Evolutionary conservation across 2,113 vertebrate genomes (phyloP).

Genomic region (Isichthys henryi): DNA sequence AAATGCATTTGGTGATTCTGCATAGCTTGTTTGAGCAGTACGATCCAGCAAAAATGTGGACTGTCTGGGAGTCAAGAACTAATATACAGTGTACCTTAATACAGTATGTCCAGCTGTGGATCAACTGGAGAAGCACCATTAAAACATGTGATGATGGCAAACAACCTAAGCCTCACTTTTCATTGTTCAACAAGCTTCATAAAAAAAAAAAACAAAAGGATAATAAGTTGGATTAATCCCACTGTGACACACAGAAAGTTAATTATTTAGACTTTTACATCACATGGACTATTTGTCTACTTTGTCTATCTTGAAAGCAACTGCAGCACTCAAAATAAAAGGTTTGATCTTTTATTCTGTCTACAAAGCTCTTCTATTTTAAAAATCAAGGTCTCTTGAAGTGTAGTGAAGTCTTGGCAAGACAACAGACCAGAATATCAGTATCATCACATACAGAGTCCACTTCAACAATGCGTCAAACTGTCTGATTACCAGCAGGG

Average conservation of each 20-base stretch:
- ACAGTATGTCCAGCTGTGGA: background rate
- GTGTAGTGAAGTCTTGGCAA: background rate
- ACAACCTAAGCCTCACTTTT: background rate
- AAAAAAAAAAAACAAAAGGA: background rate
- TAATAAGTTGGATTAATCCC: background rate
- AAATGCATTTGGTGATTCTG: background rate
- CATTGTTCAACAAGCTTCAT: background rate
- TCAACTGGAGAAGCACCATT: background rate
- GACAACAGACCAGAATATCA: background rate
- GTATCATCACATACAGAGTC: background rate
- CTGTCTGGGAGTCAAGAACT: background rate
- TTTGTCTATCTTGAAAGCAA: background rate
- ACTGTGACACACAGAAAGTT: background rate
- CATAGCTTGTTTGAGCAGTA: background rate
- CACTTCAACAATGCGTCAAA: background rate
- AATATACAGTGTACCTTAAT: background rate
- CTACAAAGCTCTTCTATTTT: background rate
- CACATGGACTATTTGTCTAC: background rate
- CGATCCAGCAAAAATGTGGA: background rate
- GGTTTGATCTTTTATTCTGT: background rate
- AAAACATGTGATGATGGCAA: background rate
- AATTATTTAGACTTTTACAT: conserved; percentile 4
- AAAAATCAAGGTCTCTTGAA: conserved; percentile 1
- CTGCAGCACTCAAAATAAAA: background rate
- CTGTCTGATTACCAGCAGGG: background rate